Conservation (phyloP, 2,113 vertebrate species). For the Azemiops feae region DNA sequence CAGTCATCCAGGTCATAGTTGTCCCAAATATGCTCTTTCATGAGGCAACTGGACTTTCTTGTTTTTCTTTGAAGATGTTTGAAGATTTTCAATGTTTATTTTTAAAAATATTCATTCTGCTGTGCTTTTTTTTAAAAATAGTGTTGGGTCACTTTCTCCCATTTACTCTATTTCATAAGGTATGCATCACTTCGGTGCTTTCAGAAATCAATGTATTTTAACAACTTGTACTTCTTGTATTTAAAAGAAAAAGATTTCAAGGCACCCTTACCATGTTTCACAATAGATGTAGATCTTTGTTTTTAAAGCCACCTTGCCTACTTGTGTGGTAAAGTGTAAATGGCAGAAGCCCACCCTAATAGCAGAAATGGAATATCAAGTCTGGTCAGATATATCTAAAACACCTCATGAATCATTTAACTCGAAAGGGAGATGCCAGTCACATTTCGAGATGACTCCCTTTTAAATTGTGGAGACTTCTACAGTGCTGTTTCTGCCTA, state of each 20-base stretch:
- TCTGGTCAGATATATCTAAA: constrained; percentile 36
- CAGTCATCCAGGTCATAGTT: too few relatives aligned
- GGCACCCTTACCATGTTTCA: neutral
- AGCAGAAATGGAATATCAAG: constrained; percentile 31
- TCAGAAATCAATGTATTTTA: neutral
- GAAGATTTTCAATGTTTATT: neutral
- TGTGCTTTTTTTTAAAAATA: neutral
- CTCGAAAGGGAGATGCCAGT: constrained; percentile 36
- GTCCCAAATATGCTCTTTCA: too few relatives aligned
- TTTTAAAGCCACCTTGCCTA: neutral
- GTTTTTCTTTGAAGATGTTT: too few relatives aligned
- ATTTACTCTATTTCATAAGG: neutral
- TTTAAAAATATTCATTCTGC: neutral
- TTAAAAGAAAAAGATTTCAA: neutral
- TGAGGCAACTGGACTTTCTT: too few relatives aligned
- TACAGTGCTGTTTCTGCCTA: neutral
- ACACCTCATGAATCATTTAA: constrained; percentile 25
- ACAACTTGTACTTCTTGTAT: neutral
- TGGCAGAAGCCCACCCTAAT: neutral
- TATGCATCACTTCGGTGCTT: neutral
- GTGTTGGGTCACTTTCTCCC: neutral
- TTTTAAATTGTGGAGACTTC: neutral
- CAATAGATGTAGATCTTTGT: neutral
- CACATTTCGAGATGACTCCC: constrained; percentile 42
- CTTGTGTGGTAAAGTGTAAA: constrained; percentile 1